These are phyloP conservation scores for Plebejus argus DNA, from an alignment of 2,888 invertebrate species.

Conservation along the genomic window DNA sequence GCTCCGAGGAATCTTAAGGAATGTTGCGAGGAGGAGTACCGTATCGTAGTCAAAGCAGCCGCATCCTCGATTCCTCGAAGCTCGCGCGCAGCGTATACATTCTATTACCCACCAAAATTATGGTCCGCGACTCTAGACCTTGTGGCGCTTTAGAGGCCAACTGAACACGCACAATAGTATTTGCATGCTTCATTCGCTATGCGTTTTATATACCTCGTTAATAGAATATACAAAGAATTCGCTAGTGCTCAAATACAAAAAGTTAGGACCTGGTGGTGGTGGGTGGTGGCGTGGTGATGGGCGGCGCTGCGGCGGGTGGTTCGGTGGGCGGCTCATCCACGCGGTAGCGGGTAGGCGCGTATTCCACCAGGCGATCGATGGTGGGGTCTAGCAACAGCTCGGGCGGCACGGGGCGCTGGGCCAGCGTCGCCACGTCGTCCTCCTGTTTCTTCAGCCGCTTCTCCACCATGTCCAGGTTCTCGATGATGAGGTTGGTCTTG, in stretches of 20 bases:
- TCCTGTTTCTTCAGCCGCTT: constrained; percentile 91
- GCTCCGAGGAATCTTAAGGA: not conserved
- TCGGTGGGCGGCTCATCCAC: constrained; percentile 67
- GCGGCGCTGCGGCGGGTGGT: constrained; percentile 46
- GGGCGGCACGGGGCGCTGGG: constrained; percentile 87
- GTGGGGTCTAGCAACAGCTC: constrained; percentile 87
- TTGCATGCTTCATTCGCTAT: not conserved
- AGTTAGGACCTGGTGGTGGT: constrained; percentile 68
- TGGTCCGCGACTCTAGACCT: not conserved
- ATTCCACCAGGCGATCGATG: constrained; percentile 89
- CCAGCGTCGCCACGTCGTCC: constrained; percentile 89
- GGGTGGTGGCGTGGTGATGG: constrained; percentile 57
- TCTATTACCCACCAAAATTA: not conserved
- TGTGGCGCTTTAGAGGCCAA: not conserved
- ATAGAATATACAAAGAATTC: constrained; percentile 21
- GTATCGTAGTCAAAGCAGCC: too few relatives aligned
- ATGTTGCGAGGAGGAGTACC: not conserved
- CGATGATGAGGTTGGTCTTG: constrained; percentile 93
- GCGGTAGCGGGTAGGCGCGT: constrained; percentile 85
- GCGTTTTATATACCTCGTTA: not conserved
- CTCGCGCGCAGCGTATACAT: not conserved
- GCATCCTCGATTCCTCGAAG: not conserved
- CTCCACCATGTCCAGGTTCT: constrained; percentile 92
- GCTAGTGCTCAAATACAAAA: constrained; percentile 47
- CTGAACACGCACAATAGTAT: not conserved